phyloP scores from a whole-genome alignment of 2,797 vertebrate species.

The Vireo griseus region DNA sequence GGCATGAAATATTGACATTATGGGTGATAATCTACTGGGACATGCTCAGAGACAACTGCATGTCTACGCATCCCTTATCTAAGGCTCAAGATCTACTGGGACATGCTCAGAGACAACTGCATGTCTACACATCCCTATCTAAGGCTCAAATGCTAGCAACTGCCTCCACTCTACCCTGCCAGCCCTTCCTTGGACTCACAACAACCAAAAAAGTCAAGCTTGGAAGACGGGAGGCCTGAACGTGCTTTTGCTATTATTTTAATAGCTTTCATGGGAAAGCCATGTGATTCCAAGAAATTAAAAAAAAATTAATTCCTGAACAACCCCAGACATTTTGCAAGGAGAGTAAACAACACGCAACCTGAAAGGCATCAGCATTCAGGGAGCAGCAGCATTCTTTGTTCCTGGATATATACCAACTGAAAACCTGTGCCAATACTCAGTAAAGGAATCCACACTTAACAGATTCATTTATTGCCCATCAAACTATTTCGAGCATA shows the following conservation, averaged over 20 bases:
- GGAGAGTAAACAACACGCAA: not conserved
- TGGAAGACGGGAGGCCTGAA: not conserved
- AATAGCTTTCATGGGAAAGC: not conserved
- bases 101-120: not conserved
- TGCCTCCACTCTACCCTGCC: not conserved
- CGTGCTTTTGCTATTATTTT: not conserved
- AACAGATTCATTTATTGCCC: not conserved
- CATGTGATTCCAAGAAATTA: not conserved
- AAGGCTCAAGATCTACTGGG: not conserved
- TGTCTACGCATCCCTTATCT: not conserved
- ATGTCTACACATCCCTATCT: not conserved
- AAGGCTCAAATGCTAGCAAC: not conserved
- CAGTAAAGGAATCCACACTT: not conserved
- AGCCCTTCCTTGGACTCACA: not conserved
- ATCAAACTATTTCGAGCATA: not conserved
- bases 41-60: not conserved
- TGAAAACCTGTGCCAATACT: not conserved
- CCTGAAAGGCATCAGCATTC: not conserved
- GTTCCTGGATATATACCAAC: not conserved
- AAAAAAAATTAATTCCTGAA: not conserved
- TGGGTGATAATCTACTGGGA: not conserved
- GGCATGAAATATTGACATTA: not conserved
- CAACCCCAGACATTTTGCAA: not conserved
- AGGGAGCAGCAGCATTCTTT: not conserved
- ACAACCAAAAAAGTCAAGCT: not conserved